A percentile compares a stretch with the other conserved stretches of the same genome.
Evolutionary conservation across 1,140 invertebrate species (phyloP).

Genomic region (Brachionus calyciflorus): DNA sequence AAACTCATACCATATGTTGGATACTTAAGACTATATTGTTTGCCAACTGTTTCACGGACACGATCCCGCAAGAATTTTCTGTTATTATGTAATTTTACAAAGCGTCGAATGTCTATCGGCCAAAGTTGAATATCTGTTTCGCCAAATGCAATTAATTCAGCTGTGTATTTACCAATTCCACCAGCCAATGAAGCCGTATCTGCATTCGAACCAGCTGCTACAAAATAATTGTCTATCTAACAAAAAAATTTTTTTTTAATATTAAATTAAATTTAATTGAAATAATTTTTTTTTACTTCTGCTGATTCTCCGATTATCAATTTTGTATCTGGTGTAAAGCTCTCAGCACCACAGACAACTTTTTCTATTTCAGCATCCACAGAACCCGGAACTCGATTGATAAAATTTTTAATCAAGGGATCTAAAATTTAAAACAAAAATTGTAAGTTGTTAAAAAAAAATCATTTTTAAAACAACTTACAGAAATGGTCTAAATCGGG

Average conservation of each 20-base stretch:
- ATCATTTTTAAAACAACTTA: slow-evolving; percentile 54
- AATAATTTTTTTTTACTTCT: too few relatives aligned
- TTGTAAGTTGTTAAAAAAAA: not conserved
- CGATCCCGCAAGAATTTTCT: slow-evolving; percentile 85
- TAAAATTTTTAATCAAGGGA: slow-evolving; percentile 76
- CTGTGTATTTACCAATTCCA: slow-evolving; percentile 83
- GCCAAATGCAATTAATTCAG: slow-evolving; percentile 82
- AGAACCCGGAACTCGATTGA: slow-evolving; percentile 77
- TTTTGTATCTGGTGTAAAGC: slow-evolving; percentile 77
- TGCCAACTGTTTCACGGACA: slow-evolving; percentile 74
- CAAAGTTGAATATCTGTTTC: slow-evolving; percentile 74
- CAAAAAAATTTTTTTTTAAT: not conserved
- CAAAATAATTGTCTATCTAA: slow-evolving; percentile 85
- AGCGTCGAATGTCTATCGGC: slow-evolving; percentile 84
- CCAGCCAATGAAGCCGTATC: slow-evolving; percentile 86
- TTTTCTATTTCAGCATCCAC: slow-evolving; percentile 69
- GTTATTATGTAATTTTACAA: slow-evolving; percentile 92
- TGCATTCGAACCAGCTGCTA: slow-evolving; percentile 92
- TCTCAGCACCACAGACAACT: slow-evolving; percentile 81
- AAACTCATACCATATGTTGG: slow-evolving; percentile 45
- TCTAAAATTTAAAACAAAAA: slow-evolving; percentile 57
- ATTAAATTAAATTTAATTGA: not conserved
- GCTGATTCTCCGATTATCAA: slow-evolving; percentile 79
- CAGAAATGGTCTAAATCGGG: slow-evolving; percentile 87
- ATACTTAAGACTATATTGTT: slow-evolving; percentile 42